Percentiles rank a stretch among this genome's conserved stretches.
Evolutionary conservation across 2,113 vertebrate species (phyloP).

Genomic region (Urocynchramus pylzowi): DNA sequence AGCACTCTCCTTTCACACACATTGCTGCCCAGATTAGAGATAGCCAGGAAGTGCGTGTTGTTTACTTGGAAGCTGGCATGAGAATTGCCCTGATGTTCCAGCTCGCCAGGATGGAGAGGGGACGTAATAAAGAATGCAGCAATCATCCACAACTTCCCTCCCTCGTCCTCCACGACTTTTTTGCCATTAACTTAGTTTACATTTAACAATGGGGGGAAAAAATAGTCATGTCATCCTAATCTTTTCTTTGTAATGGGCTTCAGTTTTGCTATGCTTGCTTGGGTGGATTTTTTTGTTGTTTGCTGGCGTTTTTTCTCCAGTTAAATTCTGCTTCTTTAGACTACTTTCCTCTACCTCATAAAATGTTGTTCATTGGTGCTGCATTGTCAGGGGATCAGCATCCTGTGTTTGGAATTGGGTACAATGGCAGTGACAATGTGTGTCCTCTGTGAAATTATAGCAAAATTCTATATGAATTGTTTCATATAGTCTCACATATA

Average conservation of each 20-base stretch:
- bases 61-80: constrained; percentile 55
- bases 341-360: not conserved
- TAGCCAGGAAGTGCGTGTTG: constrained; percentile 62
- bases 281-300: not conserved
- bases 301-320: accelerated
- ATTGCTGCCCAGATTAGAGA: constrained; percentile 60
- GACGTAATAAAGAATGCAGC: constrained; percentile 2
- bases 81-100: constrained; percentile 28
- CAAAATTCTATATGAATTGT: not conserved
- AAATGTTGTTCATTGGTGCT: not conserved
- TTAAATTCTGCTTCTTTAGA: not conserved
- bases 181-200: constrained; percentile 40
- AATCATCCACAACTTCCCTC: not conserved
- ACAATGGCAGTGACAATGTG: constrained; percentile 13
- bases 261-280: not conserved
- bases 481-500: not conserved
- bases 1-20: constrained; percentile 26
- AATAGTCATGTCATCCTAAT: constrained; percentile 9
- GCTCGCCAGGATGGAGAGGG: not conserved
- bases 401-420: constrained; percentile 30
- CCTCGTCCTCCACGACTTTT: not conserved
- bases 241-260: constrained; percentile 8
- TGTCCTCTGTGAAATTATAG: not conserved
- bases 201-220: constrained; percentile 44
- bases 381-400: not conserved